Evolutionary conservation across 2,113 vertebrate genomes (phyloP).

Genomic region (Sarotherodon lohbergeri): DNA sequence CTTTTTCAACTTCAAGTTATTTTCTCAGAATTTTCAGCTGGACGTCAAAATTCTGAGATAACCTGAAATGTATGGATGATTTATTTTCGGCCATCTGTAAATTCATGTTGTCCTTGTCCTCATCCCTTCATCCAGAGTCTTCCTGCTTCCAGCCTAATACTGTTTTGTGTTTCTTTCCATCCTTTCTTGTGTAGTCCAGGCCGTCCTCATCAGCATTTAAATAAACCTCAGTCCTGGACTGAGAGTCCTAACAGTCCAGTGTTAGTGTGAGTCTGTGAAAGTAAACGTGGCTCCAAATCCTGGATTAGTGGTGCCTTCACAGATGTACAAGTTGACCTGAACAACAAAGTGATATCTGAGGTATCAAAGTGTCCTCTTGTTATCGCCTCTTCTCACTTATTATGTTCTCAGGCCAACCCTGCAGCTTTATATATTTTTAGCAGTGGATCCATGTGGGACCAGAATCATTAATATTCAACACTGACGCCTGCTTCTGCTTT

Average conservation of each 20-base stretch:
- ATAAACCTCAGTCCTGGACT: neutral
- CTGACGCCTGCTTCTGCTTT: neutral
- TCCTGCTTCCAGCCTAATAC: neutral
- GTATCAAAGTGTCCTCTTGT: neutral
- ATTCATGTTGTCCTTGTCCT: neutral
- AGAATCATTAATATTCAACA: neutral
- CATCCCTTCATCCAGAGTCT: neutral
- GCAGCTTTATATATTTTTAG: neutral
- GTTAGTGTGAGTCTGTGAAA: neutral
- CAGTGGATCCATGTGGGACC: neutral
- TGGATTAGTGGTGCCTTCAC: neutral
- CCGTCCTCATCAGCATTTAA: neutral
- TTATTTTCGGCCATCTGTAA: rapidly evolving
- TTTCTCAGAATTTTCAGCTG: neutral
- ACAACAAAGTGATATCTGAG: neutral
- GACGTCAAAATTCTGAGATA: rapidly evolving
- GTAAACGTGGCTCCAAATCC: neutral
- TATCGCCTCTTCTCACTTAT: neutral
- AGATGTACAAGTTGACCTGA: neutral
- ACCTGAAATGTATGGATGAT: neutral
- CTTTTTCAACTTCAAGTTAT: neutral
- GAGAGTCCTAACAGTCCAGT: too few relatives aligned
- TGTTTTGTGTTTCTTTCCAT: neutral
- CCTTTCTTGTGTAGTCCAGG: neutral
- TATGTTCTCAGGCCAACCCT: neutral